These are phyloP conservation scores for Haliclystus octoradiatus DNA, from an alignment of 30 jellyfish, hydroid and myxozoan genomes.

Conservation along the genomic window DNA sequence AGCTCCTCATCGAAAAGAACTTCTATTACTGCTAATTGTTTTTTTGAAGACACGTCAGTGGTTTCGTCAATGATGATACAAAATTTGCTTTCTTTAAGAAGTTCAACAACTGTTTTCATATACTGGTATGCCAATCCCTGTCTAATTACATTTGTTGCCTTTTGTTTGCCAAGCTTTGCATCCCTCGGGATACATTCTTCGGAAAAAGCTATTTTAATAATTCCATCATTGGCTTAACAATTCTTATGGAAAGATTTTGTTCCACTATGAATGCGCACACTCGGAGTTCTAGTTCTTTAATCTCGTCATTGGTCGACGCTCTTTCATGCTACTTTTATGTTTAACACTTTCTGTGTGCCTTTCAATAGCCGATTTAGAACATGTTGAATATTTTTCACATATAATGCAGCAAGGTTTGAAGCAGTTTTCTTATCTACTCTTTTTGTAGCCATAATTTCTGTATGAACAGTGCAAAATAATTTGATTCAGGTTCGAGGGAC, in stretches of 20 bases:
- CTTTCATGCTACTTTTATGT: too few species aligned
- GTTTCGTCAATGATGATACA: conserved; percentile 7
- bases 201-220: conserved; percentile 2
- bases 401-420: too few species aligned
- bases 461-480: too few species aligned
- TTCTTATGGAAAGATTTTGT: neutral
- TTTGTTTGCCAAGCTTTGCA: conserved; percentile 7
- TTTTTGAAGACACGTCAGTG: conserved; percentile 1
- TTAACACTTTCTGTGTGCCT: too few species aligned
- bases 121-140: conserved; percentile 11
- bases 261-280: conserved; percentile 3
- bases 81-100: neutral
- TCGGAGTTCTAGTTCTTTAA: too few species aligned
- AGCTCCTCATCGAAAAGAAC: neutral
- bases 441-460: too few species aligned
- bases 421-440: too few species aligned
- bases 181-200: conserved; percentile 1
- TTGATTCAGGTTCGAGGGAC: too few species aligned
- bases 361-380: too few species aligned
- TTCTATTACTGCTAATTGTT: conserved; percentile 3
- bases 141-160: conserved; percentile 6
- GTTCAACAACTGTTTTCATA: neutral
- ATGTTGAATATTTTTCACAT: too few species aligned
- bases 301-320: too few species aligned
- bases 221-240: neutral